phyloP scores from a whole-genome alignment of 2,888 invertebrate species.

The Girardia tigrina region DNA sequence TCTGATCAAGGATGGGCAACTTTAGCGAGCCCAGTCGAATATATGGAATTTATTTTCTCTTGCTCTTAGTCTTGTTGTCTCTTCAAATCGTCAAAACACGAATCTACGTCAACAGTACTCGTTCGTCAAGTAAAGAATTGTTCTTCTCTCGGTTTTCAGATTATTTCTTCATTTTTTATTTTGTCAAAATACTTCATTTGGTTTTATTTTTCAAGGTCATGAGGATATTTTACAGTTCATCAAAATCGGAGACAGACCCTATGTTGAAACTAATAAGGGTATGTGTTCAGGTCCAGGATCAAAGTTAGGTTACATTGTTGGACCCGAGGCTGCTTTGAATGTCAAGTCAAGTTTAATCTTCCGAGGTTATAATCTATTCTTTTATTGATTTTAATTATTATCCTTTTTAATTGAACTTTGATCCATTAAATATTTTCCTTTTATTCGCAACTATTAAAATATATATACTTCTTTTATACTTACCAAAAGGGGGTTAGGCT shows the following conservation, averaged over 20 bases:
- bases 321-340: not conserved
- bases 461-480: no score
- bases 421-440: no score
- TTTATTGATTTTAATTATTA: no score
- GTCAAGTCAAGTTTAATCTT: not conserved
- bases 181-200: not conserved
- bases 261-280: not conserved
- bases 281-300: slow-evolving; percentile 10
- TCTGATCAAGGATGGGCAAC: not conserved
- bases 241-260: not conserved
- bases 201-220: not conserved
- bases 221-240: slow-evolving; percentile 15
- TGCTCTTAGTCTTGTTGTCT: not conserved
- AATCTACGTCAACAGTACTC: not conserved
- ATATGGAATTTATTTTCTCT: not conserved
- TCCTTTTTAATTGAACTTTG: no score
- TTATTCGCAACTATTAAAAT: no score
- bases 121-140: not conserved
- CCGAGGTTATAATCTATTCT: no score
- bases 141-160: not conserved
- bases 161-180: not conserved
- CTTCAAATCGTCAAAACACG: not conserved
- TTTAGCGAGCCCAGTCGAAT: not conserved
- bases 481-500: no score
- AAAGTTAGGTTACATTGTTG: not conserved